Conservation (phyloP, 2,113 vertebrate species). For the Rhinoderma darwinii region DNA sequence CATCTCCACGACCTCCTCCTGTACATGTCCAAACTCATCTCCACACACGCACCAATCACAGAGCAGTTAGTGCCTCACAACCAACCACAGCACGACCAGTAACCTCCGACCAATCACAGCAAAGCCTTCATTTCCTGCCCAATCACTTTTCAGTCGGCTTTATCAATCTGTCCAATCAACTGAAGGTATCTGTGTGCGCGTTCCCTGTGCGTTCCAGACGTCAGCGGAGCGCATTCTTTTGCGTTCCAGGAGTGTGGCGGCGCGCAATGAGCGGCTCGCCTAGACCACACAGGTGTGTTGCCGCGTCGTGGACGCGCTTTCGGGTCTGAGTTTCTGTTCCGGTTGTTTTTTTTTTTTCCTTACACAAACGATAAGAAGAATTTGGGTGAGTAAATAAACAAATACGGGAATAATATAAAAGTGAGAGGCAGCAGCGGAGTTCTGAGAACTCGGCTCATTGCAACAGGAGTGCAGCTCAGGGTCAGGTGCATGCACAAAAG, state of each 20-base stretch:
- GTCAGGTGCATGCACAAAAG: neutral
- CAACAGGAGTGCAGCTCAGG: neutral
- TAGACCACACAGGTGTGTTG: conserved; percentile 11
- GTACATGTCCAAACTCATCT: conserved; percentile 30
- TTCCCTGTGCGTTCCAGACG: neutral
- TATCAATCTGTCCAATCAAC: neutral
- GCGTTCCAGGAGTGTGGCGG: neutral
- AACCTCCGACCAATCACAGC: conserved; percentile 1
- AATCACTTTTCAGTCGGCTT: conserved; percentile 1
- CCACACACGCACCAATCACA: neutral
- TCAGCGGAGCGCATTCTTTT: neutral
- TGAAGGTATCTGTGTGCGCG: neutral
- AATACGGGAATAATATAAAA: neutral
- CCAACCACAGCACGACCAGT: neutral
- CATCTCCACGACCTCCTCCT: neutral
- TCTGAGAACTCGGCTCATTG: no score
- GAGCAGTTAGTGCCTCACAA: neutral
- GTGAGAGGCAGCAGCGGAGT: neutral
- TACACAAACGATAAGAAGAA: neutral
- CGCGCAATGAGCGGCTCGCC: neutral
- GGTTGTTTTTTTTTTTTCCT: conserved; percentile 6
- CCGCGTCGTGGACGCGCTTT: conserved; percentile 22
- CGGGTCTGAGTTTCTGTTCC: conserved; percentile 38
- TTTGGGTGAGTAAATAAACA: neutral
- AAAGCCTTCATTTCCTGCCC: neutral